A percentile compares a stretch with the other conserved stretches of the same genome.
These are phyloP conservation scores for Halcyon smyrnensis DNA, from an alignment of 2,797 vertebrate species.

Conservation along the genomic window DNA sequence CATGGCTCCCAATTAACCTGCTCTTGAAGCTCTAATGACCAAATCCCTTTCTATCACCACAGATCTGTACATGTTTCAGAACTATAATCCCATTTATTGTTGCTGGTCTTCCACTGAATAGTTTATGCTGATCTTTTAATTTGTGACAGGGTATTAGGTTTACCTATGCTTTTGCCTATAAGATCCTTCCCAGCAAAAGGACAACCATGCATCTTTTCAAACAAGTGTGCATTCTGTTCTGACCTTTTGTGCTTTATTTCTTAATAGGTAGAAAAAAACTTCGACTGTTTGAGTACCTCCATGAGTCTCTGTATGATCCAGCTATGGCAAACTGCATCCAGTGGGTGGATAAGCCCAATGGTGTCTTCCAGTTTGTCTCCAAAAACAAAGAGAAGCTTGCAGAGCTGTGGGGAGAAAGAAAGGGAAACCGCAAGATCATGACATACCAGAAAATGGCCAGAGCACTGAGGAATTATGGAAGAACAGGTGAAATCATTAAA, in stretches of 20 bases:
- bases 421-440: constrained; percentile 98
- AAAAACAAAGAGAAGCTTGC: constrained; percentile 98
- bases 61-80: neutral
- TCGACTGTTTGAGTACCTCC: constrained; percentile 93
- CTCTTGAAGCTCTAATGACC: neutral
- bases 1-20: neutral
- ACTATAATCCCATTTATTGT: neutral
- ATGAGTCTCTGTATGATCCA: constrained; percentile 89
- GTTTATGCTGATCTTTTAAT: neutral
- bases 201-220: neutral
- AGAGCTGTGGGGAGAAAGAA: constrained; percentile 94
- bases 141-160: neutral
- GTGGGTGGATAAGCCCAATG: constrained; percentile 91
- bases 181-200: neutral
- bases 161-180: neutral
- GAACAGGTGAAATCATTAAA: constrained; percentile 95
- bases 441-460: constrained; percentile 99
- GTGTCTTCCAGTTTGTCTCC: constrained; percentile 96
- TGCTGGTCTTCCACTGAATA: neutral
- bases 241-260: neutral
- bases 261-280: constrained; percentile 91
- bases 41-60: neutral
- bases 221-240: neutral
- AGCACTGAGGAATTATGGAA: constrained; percentile 95
- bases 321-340: constrained; percentile 95